phyloP scores from a whole-genome alignment of 2,888 invertebrate species.

The Sminthurides aquaticus region DNA sequence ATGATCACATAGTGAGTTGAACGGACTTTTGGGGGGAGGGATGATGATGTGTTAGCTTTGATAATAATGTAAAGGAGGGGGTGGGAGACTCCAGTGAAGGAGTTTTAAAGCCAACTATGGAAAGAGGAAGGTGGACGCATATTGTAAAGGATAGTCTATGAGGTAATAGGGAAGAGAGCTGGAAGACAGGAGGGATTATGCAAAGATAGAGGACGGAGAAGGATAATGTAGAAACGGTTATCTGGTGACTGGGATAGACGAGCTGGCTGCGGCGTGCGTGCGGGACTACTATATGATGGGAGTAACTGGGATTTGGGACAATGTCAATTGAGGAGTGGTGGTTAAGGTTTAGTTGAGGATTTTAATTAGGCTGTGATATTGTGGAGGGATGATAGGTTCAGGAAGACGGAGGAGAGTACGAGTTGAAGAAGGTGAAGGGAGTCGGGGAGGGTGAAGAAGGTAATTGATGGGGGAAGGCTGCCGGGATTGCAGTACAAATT shows the following conservation, averaged over 20 bases:
- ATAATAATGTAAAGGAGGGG: too few relatives aligned
- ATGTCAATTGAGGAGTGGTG: background rate
- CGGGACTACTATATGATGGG: too few relatives aligned
- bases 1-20: background rate
- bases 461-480: background rate
- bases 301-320: too few relatives aligned
- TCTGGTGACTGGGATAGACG: too few relatives aligned
- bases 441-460: background rate
- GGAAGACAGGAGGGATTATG: background rate
- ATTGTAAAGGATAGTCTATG: too few relatives aligned
- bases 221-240: background rate
- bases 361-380: background rate
- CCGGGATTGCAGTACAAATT: constrained; percentile 14
- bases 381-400: background rate
- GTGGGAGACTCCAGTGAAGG: too few relatives aligned
- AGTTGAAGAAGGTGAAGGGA: background rate
- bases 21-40: background rate
- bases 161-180: too few relatives aligned
- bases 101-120: too few relatives aligned
- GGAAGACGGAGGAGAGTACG: too few relatives aligned
- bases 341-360: background rate
- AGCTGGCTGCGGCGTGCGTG: too few relatives aligned
- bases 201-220: background rate
- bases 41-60: background rate
- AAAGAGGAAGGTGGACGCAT: too few relatives aligned